Percentiles rank a stretch among this genome's conserved stretches.
Conservation (phyloP, 1,140 invertebrate species). For the Plodia interpunctella region DNA sequence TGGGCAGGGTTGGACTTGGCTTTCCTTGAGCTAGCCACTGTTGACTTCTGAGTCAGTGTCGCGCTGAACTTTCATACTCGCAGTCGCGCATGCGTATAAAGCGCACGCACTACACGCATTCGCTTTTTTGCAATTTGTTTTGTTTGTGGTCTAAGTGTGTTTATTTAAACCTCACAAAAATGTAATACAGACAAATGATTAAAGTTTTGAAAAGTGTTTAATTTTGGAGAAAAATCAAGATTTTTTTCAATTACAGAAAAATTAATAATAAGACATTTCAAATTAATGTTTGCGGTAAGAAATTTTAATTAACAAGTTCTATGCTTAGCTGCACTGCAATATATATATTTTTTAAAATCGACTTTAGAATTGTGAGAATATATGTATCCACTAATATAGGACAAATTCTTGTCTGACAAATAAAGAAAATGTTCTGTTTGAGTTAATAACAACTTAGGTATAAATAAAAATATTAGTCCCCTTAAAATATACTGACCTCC, state of each 20-base stretch:
- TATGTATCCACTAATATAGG: too few species aligned
- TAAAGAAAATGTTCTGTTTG: too few species aligned
- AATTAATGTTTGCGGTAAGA: constrained; percentile 37
- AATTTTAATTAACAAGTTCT: constrained; percentile 5
- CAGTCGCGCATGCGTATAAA: constrained; percentile 24
- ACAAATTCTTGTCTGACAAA: too few species aligned
- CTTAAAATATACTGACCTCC: too few species aligned
- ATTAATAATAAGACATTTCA: constrained; percentile 35
- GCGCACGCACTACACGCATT: neutral
- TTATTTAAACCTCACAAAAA: neutral
- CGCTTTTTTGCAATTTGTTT: neutral
- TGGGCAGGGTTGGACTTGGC: neutral
- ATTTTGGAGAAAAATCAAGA: neutral
- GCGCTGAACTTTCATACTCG: constrained; percentile 35
- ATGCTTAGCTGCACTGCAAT: neutral
- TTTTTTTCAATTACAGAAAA: constrained; percentile 16
- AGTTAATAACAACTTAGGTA: too few species aligned
- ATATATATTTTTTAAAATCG: too few species aligned
- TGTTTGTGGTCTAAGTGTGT: neutral
- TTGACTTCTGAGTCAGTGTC: constrained; percentile 24
- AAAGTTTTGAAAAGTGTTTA: neutral
- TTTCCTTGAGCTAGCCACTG: too few species aligned
- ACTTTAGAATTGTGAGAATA: too few species aligned
- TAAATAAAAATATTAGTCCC: too few species aligned
- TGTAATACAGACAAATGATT: neutral